A percentile compares a stretch with the other conserved stretches of the same genome.
Evolutionary conservation across 2,113 vertebrate species (phyloP).

Genomic region (Silurus asotus): DNA sequence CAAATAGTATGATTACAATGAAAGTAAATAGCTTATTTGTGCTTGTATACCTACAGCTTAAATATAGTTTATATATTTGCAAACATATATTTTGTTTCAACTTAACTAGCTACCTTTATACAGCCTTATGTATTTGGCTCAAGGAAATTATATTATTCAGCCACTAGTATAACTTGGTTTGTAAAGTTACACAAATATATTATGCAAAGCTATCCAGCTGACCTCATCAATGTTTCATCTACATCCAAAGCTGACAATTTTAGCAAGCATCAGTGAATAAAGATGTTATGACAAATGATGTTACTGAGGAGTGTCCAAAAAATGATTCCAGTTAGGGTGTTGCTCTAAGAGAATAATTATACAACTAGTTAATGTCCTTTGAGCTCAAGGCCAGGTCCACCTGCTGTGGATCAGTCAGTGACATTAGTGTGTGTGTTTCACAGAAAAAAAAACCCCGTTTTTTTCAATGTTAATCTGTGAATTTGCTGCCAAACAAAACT

Average conservation of each 20-base stretch:
- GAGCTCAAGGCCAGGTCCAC: conserved; percentile 36
- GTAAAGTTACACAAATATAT: background rate
- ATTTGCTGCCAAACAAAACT: conserved; percentile 23
- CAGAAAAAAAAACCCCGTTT: background rate
- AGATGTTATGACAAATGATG: background rate
- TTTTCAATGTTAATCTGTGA: conserved; percentile 54
- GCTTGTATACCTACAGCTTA: background rate
- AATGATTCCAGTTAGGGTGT: background rate
- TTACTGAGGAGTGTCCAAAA: background rate
- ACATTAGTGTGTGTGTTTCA: conserved; percentile 4
- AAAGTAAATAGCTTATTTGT: background rate
- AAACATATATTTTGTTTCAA: background rate
- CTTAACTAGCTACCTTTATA: background rate
- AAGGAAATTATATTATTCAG: background rate
- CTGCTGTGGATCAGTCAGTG: conserved; percentile 27
- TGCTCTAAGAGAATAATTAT: background rate
- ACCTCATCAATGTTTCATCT: background rate
- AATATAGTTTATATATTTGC: background rate
- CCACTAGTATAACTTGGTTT: no score
- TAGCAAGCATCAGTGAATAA: background rate
- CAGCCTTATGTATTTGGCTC: background rate
- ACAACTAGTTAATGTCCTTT: conserved; percentile 24
- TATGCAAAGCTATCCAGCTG: background rate
- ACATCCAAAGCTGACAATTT: background rate
- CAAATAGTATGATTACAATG: background rate